Evolutionary conservation across 92 coral and sea anemone genomes (phyloP), one percentile per base, ranked within the genome.

Genomic region (Isaurus tuberculatus): DNA sequence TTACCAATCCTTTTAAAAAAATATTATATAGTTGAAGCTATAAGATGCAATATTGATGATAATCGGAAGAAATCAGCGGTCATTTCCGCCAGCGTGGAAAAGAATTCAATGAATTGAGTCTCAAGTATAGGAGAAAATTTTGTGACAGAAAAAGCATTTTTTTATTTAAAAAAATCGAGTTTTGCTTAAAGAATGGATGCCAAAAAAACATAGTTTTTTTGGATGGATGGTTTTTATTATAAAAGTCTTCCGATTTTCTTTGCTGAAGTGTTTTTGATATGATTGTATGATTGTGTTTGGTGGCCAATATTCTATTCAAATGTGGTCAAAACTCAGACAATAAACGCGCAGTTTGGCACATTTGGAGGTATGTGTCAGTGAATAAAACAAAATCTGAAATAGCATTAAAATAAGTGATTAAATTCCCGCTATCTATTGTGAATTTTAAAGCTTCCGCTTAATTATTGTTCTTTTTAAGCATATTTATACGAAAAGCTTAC

Each of bases 341-440:
- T 37, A 77, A 77, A 14, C 69, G 34, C 49, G 42, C 49, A n/a
- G n/a, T 30, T 37, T 17, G 70, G 70, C 82, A 36, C 82, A 55
- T 77, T 77, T 77, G 64, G 70, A 77, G 82, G 82, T 58, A 77
- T 77, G 82, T 58, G 70, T 23, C 43, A 20, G 34, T 77, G 25
- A 77, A 77, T 77, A 57, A 77, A 57, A 23, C 28, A 77, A 22
- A 29, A 44, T 60, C 26, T 65, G 64, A 73, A 40, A 73, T 77
- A 58, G 33, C 82, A 33, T 40, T 58, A 32, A 49, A n/a, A 58
- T 55, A 57, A 37, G 42, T 26, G 70, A 77, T 77, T 61, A 58
- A 77, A 58, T 77, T 57, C 51, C 67, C 58, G 66, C 80, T 60
- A 67, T 57, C 82, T 77, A 34, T 77, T 13, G 81, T 36, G 34